Evolutionary conservation across 2,888 invertebrate genomes (phyloP).

Genomic region (Lysandra coridon): DNA sequence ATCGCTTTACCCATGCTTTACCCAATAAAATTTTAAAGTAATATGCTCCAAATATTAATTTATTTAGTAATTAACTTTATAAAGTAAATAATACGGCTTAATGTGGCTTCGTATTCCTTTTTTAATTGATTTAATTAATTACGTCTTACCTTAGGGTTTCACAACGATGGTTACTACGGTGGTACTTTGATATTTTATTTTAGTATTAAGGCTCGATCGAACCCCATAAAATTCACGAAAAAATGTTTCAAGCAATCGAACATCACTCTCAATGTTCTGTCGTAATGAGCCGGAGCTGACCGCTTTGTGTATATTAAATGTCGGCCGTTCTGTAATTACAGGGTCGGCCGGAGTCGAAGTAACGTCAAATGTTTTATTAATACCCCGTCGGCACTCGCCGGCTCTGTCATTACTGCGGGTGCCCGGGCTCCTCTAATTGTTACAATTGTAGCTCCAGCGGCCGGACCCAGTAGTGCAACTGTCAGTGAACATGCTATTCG

Average conservation of each 20-base stretch:
- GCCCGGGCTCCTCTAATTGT: background rate
- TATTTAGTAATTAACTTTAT: too few species aligned
- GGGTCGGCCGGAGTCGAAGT: background rate
- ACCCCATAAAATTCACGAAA: background rate
- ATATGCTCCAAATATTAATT: too few species aligned
- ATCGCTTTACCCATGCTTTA: too few species aligned
- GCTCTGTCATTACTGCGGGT: conserved; percentile 10
- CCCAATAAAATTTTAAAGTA: too few species aligned
- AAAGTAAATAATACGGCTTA: background rate
- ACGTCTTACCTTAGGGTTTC: background rate
- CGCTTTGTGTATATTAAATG: conserved; percentile 6
- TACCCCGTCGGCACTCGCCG: background rate
- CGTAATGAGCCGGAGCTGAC: background rate
- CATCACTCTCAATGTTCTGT: background rate
- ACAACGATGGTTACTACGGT: background rate
- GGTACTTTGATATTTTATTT: background rate
- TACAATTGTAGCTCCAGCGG: background rate
- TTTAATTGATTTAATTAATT: background rate
- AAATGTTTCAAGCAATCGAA: background rate
- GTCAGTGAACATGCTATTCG: background rate
- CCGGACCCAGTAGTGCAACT: background rate
- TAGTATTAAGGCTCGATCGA: background rate
- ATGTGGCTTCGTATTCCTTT: background rate
- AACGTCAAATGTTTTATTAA: conserved; percentile 3
- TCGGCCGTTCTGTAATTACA: conserved; percentile 2